Percentiles rank a stretch among this genome's conserved stretches.
phyloP scores from a whole-genome alignment of 2,888 invertebrate species.

The Nebria brevicollis region DNA sequence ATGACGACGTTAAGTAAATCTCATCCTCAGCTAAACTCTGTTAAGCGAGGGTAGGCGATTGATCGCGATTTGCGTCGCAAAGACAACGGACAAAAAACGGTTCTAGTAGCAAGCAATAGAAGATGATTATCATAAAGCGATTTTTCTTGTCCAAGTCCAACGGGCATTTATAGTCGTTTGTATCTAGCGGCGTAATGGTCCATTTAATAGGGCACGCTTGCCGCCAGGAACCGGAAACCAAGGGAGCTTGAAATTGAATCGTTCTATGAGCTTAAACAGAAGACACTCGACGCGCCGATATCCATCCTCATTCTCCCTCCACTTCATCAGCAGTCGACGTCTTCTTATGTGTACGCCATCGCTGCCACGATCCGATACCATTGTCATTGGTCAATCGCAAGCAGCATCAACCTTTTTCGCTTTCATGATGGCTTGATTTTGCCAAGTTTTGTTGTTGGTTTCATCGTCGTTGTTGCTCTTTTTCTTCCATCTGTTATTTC shows the following conservation, averaged over 20 bases:
- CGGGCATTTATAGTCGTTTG: constrained; percentile 62
- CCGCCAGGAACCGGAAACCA: constrained; percentile 61
- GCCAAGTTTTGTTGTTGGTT: background rate
- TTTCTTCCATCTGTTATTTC: too few species aligned
- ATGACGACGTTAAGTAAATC: constrained; percentile 27
- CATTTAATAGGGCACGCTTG: constrained; percentile 63
- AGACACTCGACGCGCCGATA: constrained; percentile 51
- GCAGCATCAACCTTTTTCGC: background rate
- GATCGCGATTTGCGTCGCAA: background rate
- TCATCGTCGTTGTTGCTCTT: too few species aligned
- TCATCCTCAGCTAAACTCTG: constrained; percentile 50
- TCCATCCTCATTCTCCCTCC: constrained; percentile 10
- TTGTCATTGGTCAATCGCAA: constrained; percentile 42
- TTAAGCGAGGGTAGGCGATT: background rate
- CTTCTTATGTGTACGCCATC: constrained; percentile 6
- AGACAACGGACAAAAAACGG: background rate
- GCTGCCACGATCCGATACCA: constrained; percentile 3
- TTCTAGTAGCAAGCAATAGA: constrained; percentile 34
- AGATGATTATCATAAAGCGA: constrained; percentile 59
- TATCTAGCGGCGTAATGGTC: constrained; percentile 64
- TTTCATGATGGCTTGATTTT: background rate
- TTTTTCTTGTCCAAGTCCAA: constrained; percentile 55
- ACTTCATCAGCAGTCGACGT: background rate
- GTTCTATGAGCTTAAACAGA: constrained; percentile 57
- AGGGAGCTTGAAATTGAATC: constrained; percentile 64